Evolutionary conservation across 2,113 vertebrate species (phyloP).

Genomic region (Tychaedon coryphoeus): DNA sequence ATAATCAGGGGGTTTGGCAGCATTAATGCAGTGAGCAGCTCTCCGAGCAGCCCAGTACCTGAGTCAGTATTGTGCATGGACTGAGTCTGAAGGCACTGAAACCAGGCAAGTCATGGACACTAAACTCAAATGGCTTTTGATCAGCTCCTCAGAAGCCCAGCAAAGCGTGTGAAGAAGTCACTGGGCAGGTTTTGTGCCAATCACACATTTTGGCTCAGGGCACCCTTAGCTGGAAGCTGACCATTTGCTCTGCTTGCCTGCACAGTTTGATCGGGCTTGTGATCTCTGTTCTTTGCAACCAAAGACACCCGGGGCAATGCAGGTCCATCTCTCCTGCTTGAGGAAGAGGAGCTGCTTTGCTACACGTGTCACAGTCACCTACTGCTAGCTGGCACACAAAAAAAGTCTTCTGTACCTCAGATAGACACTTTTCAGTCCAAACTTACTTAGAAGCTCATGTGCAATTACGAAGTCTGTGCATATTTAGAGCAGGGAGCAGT

Average conservation of each 20-base stretch:
- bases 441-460: neutral
- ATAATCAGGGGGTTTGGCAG: neutral
- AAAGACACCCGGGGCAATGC: neutral
- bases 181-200: neutral
- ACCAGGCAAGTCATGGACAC: rapidly evolving
- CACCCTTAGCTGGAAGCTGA: neutral
- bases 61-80: neutral
- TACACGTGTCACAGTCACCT: rapidly evolving
- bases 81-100: neutral
- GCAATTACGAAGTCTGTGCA: rapidly evolving
- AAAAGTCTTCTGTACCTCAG: neutral
- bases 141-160: neutral
- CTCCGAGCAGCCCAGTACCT: neutral
- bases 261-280: neutral
- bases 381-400: neutral
- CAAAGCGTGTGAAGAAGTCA: rapidly evolving
- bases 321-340: neutral
- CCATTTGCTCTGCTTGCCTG: neutral
- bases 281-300: neutral
- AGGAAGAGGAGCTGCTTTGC: neutral
- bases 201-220: neutral
- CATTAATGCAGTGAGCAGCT: neutral
- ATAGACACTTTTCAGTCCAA: neutral
- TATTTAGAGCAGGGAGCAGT: neutral
- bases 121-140: neutral